Percentiles rank a stretch among this genome's conserved stretches.
Evolutionary conservation across 1,140 invertebrate species (phyloP).

Genomic region (Ceratina japonica): DNA sequence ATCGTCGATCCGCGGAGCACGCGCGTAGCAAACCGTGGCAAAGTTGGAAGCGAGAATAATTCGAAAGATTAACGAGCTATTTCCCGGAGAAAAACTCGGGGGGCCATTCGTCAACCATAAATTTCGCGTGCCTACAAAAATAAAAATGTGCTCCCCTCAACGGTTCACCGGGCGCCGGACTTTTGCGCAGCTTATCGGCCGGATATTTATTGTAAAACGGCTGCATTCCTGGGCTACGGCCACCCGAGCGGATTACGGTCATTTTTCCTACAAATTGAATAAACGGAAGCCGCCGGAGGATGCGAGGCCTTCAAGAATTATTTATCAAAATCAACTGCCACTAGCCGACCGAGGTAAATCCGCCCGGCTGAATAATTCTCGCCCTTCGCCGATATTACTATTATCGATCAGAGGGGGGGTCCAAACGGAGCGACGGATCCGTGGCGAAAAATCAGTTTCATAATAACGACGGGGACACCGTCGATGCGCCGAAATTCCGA

Average conservation of each 20-base stretch:
- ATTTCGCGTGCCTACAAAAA: slow-evolving; percentile 66
- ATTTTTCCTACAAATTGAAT: slow-evolving; percentile 65
- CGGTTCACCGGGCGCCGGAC: slow-evolving; percentile 37
- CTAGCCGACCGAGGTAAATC: not conserved
- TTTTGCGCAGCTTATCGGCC: slow-evolving; percentile 70
- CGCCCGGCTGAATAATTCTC: not conserved
- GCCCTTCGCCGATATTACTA: slow-evolving; percentile 8
- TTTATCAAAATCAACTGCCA: not conserved
- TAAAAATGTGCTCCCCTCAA: slow-evolving; percentile 62
- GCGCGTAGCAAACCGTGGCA: slow-evolving; percentile 27
- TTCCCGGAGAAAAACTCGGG: slow-evolving; percentile 68
- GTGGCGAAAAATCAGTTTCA: slow-evolving; percentile 32
- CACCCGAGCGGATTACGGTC: slow-evolving; percentile 47
- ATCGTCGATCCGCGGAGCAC: slow-evolving; percentile 48
- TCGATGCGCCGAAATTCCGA: slow-evolving; percentile 46
- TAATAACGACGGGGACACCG: slow-evolving; percentile 51
- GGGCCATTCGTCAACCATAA: slow-evolving; percentile 71
- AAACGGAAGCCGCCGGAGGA: slow-evolving; percentile 51
- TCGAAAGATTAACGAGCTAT: slow-evolving; percentile 75
- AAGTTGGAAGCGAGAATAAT: slow-evolving; percentile 71
- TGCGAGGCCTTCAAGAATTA: slow-evolving; percentile 17
- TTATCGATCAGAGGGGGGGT: slow-evolving; percentile 48
- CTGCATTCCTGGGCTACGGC: slow-evolving; percentile 44
- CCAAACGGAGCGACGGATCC: no score
- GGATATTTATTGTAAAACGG: slow-evolving; percentile 74